Evolutionary conservation across 2,113 vertebrate species (phyloP).

Genomic region (Marcusenius ussheri): DNA sequence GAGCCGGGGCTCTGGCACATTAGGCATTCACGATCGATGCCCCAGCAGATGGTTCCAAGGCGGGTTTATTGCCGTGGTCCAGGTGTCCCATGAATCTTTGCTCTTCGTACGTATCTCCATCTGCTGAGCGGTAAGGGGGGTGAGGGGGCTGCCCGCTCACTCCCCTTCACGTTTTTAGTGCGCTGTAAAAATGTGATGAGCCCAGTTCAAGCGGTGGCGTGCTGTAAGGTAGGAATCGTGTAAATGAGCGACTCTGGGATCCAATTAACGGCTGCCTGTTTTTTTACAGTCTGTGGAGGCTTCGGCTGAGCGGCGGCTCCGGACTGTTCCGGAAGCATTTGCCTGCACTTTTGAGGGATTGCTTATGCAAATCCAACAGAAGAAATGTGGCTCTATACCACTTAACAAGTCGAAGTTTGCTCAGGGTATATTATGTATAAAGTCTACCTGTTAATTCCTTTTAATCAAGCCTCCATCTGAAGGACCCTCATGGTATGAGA

Average conservation of each 20-base stretch:
- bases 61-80: neutral
- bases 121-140: neutral
- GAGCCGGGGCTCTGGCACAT: neutral
- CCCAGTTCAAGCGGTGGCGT: neutral
- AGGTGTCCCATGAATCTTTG: conserved; percentile 9
- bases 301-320: neutral
- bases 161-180: neutral
- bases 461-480: neutral
- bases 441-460: neutral
- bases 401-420: neutral
- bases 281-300: neutral
- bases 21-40: neutral
- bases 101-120: neutral
- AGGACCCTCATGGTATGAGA: neutral
- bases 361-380: neutral
- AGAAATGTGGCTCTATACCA: neutral
- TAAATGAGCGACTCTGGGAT: neutral
- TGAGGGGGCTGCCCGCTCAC: neutral
- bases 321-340: neutral
- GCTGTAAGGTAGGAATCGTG: neutral
- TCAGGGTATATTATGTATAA: neutral
- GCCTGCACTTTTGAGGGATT: neutral
- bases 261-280: neutral
- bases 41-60: neutral
- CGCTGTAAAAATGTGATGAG: neutral